Percentiles rank a stretch among this genome's conserved stretches.
Evolutionary conservation across 2,113 vertebrate genomes (phyloP).

Genomic region (Bettongia penicillata): DNA sequence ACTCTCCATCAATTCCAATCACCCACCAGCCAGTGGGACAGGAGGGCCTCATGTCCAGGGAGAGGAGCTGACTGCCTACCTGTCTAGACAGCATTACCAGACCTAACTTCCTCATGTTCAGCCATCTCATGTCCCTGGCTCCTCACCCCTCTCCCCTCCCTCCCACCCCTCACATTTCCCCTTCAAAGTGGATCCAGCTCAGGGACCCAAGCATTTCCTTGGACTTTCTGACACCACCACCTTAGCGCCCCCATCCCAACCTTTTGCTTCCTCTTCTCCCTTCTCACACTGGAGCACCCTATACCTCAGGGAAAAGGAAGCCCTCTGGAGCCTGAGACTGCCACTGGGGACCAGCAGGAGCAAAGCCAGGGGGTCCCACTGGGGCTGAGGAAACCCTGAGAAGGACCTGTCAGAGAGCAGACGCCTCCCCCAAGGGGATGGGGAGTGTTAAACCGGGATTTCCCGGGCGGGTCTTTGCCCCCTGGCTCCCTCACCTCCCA

Average conservation of each 20-base stretch:
- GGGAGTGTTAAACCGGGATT: neutral
- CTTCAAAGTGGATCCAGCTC: neutral
- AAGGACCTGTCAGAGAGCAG: neutral
- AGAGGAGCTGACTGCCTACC: neutral
- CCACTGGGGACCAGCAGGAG: neutral
- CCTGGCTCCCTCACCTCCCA: neutral
- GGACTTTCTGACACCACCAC: constrained; percentile 28
- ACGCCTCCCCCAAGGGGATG: neutral
- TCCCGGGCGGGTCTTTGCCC: neutral
- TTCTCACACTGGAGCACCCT: neutral
- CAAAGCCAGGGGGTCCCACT: neutral
- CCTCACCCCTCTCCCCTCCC: neutral
- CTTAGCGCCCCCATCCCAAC: neutral
- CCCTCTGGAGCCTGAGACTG: neutral
- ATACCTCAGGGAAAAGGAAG: too few relatives aligned
- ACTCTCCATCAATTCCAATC: neutral
- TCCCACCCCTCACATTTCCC: neutral
- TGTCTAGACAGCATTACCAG: neutral
- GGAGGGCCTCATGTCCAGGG: neutral
- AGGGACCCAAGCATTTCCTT: constrained; percentile 25
- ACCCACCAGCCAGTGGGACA: neutral
- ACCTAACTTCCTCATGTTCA: neutral
- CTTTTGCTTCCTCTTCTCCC: neutral
- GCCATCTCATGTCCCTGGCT: neutral
- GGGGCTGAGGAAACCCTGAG: neutral